Evolutionary conservation across 1,140 invertebrate genomes (phyloP).

Genomic region (Atta cephalotes): DNA sequence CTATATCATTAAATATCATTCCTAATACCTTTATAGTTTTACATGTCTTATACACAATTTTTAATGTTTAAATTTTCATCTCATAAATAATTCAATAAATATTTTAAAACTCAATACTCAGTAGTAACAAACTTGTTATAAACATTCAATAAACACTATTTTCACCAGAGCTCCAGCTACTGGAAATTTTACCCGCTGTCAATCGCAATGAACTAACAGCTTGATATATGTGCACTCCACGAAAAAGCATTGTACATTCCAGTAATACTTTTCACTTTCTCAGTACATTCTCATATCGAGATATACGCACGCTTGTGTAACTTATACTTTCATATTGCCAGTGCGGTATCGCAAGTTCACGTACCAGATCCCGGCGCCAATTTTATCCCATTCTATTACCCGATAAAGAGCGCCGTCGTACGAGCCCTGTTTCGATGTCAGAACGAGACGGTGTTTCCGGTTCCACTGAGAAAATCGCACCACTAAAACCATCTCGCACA

Average conservation of each 20-base stretch:
- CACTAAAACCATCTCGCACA: not conserved
- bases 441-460: constrained; percentile 15
- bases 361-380: constrained; percentile 42
- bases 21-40: too few species aligned
- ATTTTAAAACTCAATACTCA: too few species aligned
- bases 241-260: not conserved
- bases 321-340: constrained; percentile 35
- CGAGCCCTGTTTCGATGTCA: not conserved
- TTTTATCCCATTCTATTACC: constrained; percentile 32
- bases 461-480: constrained; percentile 18
- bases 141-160: too few species aligned
- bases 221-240: not conserved
- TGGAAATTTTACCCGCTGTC: too few species aligned
- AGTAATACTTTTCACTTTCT: not conserved
- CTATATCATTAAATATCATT: too few species aligned
- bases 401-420: constrained; percentile 43
- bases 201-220: not conserved
- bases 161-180: not conserved
- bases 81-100: too few species aligned
- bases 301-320: constrained; percentile 36
- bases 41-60: too few species aligned
- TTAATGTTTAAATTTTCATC: too few species aligned
- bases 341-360: constrained; percentile 1
- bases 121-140: too few species aligned
- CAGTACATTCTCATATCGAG: constrained; percentile 23